Conservation (phyloP, 2,797 vertebrate genomes). For the Acrocephalus scirpaceus region DNA sequence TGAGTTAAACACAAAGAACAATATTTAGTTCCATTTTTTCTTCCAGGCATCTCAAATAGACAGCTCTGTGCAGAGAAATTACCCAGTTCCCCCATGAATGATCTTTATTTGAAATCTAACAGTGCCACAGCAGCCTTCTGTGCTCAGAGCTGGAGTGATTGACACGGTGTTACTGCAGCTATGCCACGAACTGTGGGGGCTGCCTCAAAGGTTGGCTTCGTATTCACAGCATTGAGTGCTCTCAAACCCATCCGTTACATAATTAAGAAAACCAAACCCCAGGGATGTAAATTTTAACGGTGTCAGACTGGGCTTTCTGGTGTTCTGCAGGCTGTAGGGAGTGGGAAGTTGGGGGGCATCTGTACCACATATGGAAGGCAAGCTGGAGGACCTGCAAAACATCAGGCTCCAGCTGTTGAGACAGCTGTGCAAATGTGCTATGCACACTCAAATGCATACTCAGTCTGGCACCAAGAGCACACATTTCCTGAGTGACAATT, state of each 20-base stretch:
- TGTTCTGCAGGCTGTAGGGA: neutral
- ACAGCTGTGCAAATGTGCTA: neutral
- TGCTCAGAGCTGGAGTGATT: neutral
- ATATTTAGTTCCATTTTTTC: neutral
- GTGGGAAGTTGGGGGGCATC: neutral
- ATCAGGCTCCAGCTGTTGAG: neutral
- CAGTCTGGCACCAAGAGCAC: neutral
- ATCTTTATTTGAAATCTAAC: conserved; percentile 21
- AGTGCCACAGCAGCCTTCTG: neutral
- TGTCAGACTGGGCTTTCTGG: neutral
- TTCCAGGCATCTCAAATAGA: neutral
- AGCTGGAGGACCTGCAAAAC: neutral
- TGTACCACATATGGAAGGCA: neutral
- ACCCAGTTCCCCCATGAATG: neutral
- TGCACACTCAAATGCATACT: neutral
- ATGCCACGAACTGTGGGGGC: neutral
- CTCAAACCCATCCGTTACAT: neutral
- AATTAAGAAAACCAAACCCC: neutral
- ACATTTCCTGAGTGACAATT: neutral
- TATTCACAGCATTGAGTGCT: neutral
- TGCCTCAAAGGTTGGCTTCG: neutral
- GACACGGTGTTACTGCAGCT: neutral
- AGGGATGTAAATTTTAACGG: neutral
- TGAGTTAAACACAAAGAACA: neutral
- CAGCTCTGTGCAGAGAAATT: neutral